These are phyloP conservation scores for Acrocephalus kingi DNA, from an alignment of 2,113 vertebrate species.

Conservation along the genomic window DNA sequence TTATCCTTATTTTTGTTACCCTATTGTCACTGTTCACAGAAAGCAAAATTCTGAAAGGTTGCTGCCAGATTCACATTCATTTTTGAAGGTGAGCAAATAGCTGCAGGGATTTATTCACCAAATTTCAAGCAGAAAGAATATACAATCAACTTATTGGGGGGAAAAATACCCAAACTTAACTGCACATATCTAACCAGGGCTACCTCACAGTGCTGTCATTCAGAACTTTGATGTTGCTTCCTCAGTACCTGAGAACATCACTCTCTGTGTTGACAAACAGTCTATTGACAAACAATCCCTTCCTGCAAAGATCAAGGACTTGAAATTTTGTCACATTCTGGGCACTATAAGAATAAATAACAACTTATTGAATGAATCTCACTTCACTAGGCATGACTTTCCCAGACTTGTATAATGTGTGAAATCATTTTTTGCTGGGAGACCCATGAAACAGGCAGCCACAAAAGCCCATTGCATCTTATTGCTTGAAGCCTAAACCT, in stretches of 20 bases:
- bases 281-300: neutral
- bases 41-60: neutral
- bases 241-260: neutral
- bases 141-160: neutral
- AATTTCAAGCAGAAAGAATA: neutral
- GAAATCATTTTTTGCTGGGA: slow-evolving; percentile 35
- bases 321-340: neutral
- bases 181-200: neutral
- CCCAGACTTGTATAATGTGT: neutral
- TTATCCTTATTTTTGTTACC: neutral
- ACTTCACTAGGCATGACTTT: neutral
- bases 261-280: neutral
- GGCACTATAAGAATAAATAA: neutral
- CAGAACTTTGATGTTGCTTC: neutral
- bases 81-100: neutral
- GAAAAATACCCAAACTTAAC: neutral
- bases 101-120: neutral
- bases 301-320: neutral
- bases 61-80: neutral
- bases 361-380: neutral
- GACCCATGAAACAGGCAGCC: neutral
- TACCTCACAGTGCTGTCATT: neutral
- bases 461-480: slow-evolving; percentile 14
- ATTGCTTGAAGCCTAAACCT: slow-evolving; percentile 1
- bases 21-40: neutral